Conservation (phyloP, 1,140 invertebrate species). For the Trichonephila inaurata region DNA sequence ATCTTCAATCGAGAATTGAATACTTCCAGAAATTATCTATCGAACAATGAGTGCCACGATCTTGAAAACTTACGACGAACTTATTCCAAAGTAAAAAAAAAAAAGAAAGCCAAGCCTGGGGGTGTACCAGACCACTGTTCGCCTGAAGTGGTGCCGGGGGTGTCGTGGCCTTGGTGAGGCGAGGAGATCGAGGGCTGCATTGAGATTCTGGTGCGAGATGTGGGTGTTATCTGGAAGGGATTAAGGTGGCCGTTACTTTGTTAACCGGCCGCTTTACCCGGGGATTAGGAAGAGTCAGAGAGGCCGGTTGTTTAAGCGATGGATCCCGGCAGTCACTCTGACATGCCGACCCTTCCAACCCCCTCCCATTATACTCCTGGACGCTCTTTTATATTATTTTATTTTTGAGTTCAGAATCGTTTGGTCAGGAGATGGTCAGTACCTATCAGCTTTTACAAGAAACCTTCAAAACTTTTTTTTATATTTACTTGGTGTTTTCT, state of each 20-base stretch:
- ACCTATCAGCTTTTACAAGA: too few relatives aligned
- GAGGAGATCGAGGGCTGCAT: conserved; percentile 18
- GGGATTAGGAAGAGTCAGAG: conserved; percentile 58
- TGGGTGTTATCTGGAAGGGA: conserved; percentile 70
- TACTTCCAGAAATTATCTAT: too few relatives aligned
- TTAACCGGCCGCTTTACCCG: conserved; percentile 62
- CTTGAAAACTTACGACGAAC: neutral
- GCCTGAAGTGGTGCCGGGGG: neutral
- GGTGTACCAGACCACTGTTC: neutral
- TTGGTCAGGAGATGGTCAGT: too few relatives aligned
- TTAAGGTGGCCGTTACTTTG: conserved; percentile 68
- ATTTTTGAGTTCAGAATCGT: too few relatives aligned
- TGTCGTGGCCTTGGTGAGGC: neutral
- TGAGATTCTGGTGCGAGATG: conserved; percentile 65
- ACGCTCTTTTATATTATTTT: too few relatives aligned
- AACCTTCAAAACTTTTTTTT: too few relatives aligned
- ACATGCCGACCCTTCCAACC: neutral
- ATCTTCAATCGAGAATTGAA: too few relatives aligned
- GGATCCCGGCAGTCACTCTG: conserved; percentile 30
- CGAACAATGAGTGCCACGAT: too few relatives aligned
- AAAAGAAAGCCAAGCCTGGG: neutral
- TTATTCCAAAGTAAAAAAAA: too few relatives aligned
- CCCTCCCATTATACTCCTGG: neutral
- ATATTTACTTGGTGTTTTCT: too few relatives aligned
- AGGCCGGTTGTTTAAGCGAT: conserved; percentile 59